Evolutionary conservation across 1,140 invertebrate species (phyloP), one percentile per base, ranked within the genome.

Genomic region (Drosophila sucinea): DNA sequence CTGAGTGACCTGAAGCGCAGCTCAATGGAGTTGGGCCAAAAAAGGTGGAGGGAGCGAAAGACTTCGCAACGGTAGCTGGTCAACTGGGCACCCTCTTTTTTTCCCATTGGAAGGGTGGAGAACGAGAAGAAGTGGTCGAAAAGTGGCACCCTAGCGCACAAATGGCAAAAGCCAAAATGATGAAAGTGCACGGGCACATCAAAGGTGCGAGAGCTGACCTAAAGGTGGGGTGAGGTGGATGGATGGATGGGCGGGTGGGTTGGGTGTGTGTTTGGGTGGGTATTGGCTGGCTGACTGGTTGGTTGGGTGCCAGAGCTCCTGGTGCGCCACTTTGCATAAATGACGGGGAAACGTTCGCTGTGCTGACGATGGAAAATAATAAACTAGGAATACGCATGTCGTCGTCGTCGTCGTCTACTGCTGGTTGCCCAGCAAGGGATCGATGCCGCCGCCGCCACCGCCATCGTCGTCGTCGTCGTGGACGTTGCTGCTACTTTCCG

Each of bases 161-260:
- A 87, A 86, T 87, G 83, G 82, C 83, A 82, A 85, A 85, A 85
- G 82, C 82, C 82, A 87, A 76, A 85, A 85, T 86, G 83, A 86
- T 87, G 79, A 86, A 86, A 86, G 83, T 86, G 82, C 82, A 75
- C 61, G 83, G 55, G 79, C 61, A 86, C 82, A 86, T 86, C 82
- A 86, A 86, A 86, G 82, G 82, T 86, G 82, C 82, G 77, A 79
- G 57, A 64, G 81, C 81, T 85, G 69, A 69, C 44, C 44, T 51
- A 10, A 51, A 51, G 44, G 44, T 73, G 77, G 73, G 68, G 71
- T 78, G 73, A 70, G 69, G 60, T 17, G 17, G 17, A 17, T 38
- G 2, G 35, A 11, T 11, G 51, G 60, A 30, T 47, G 51, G 54
- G 44, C 41, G 35, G 64, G 47, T 62, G 67, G 40, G 27, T 77